These are phyloP conservation scores for Prunella fulvescens DNA, from an alignment of 2,113 vertebrate species.

Conservation along the genomic window DNA sequence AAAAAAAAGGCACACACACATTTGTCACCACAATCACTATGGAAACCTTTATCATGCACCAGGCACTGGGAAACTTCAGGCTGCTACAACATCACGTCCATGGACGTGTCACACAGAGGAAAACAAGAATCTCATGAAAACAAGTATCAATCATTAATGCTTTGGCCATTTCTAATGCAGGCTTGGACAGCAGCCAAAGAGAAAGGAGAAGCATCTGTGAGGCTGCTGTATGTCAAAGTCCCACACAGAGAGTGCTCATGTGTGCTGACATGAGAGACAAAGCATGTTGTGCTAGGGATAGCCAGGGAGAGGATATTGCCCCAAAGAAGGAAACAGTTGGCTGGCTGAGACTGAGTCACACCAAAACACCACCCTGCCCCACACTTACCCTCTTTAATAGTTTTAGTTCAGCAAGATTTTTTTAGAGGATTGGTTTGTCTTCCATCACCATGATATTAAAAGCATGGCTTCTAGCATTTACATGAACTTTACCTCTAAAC, in stretches of 20 bases:
- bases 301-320: background rate
- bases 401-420: background rate
- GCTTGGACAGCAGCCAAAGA: background rate
- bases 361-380: background rate
- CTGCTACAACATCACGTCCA: background rate
- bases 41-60: background rate
- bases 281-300: background rate
- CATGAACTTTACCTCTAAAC: background rate
- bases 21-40: background rate
- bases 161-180: background rate
- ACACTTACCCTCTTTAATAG: background rate
- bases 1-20: background rate
- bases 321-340: background rate
- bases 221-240: background rate
- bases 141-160: background rate
- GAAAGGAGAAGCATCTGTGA: background rate
- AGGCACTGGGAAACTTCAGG: background rate
- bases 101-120: background rate
- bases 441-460: background rate
- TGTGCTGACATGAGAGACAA: background rate
- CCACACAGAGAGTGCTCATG: background rate
- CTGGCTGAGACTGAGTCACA: background rate
- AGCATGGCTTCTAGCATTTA: background rate
- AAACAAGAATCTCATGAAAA: background rate
- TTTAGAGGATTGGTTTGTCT: background rate